phyloP scores from a whole-genome alignment of 1,140 invertebrate genomes.

The Carcinoscorpius rotundicauda region DNA sequence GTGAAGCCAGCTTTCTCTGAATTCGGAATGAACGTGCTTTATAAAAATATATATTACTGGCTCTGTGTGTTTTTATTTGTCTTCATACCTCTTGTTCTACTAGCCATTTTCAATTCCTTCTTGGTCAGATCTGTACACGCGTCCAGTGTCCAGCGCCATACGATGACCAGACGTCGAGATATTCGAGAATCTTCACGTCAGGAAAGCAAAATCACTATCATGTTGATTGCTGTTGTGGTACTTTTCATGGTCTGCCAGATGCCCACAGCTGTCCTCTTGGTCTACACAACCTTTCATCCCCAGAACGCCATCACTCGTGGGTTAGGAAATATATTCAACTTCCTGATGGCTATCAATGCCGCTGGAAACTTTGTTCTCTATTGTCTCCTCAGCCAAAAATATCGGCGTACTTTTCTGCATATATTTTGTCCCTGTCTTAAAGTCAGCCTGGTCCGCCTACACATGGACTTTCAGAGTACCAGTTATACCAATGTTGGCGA shows the following conservation, averaged over 20 bases:
- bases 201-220: constrained; percentile 59
- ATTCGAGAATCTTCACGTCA: constrained; percentile 35
- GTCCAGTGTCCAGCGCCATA: constrained; percentile 40
- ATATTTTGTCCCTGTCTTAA: constrained; percentile 43
- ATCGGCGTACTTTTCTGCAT: constrained; percentile 52
- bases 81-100: constrained; percentile 48
- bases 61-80: constrained; percentile 50
- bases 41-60: constrained; percentile 50
- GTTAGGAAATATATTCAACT: constrained; percentile 57
- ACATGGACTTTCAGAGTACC: constrained; percentile 18
- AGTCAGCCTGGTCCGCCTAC: constrained; percentile 6
- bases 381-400: constrained; percentile 60
- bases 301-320: constrained; percentile 36
- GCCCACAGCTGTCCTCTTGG: constrained; percentile 46
- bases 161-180: constrained; percentile 37
- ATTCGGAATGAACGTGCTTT: constrained; percentile 42
- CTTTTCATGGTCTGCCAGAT: constrained; percentile 59
- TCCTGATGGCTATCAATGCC: constrained; percentile 55
- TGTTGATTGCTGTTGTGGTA: constrained; percentile 58
- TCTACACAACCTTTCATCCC: constrained; percentile 38
- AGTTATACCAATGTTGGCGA: constrained; percentile 13
- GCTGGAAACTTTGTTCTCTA: constrained; percentile 61
- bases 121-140: constrained; percentile 50
- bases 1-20: constrained; percentile 14
- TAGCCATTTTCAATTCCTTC: constrained; percentile 57